Evolutionary conservation across 2,888 invertebrate species (phyloP), one percentile per base, ranked within the genome.

Genomic region (Apocheima hispidaria): DNA sequence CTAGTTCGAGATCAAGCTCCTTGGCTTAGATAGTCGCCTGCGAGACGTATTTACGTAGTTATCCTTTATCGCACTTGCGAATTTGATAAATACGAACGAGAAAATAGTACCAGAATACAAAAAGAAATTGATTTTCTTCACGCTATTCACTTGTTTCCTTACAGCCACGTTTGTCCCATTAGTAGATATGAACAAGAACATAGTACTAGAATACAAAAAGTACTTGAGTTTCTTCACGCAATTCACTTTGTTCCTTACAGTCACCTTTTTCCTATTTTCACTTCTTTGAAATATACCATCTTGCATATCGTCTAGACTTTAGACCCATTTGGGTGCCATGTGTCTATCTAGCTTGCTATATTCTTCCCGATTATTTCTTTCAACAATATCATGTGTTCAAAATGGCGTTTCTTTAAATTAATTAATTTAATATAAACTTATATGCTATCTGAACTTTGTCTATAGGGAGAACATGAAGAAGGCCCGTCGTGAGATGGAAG

Each of bases 401-500:
- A 5, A 1, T 30, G 0, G 2, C 2, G 23, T 2, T 23, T 23
- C 26, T 12, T 3, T 20, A 14, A 4, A 7, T 10, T 16, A 46
- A 4, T 30, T n/a, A n/a, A n/a, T n/a, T n/a, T n/a, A n/a, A n/a
- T n/a, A n/a, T n/a, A n/a, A n/a, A 18, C 14, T 50, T 6, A 35
- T 1, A 10, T 2, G 2, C 1, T 23, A 14, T n/a, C 0, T 35
- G 4, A 7, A 26, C 6, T n/a, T 21, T 46, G 10, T 56, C 14
- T 14, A 1, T 18, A 62, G 61, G 57, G 98, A 98, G 90, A 97
- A 96, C 82, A 96, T 98, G 95, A 97, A 97, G 94, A 97, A 97
- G 88, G 96, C 97, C 87, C 94, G 96, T 77, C 94, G 96, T 68
- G 97, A 98, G 90, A 94, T 97, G 93, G 97, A 98, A 88, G 96